phyloP scores from a whole-genome alignment of 2,797 vertebrate species.

The Tadarida brasiliensis region DNA sequence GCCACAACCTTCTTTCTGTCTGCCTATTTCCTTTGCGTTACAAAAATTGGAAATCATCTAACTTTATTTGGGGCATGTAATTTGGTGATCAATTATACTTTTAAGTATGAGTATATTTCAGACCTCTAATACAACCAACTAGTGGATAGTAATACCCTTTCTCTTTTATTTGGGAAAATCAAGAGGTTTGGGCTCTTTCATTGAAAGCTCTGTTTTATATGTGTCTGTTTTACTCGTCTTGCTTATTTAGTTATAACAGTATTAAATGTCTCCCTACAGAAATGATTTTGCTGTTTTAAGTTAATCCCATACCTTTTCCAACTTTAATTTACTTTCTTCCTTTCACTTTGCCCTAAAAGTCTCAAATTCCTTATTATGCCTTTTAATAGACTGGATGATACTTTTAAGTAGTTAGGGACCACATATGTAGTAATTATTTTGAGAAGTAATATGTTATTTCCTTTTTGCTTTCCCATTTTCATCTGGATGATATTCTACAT shows the following conservation, averaged over 20 bases:
- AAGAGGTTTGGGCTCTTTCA: background rate
- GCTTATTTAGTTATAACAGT: constrained; percentile 35
- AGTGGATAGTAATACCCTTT: background rate
- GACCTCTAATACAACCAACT: background rate
- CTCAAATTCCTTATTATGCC: constrained; percentile 56
- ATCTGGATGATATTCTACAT: background rate
- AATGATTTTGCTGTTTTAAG: constrained; percentile 19
- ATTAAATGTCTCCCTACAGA: constrained; percentile 14
- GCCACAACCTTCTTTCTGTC: background rate
- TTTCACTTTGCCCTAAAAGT: constrained; percentile 37
- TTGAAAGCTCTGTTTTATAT: background rate
- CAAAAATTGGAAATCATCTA: background rate
- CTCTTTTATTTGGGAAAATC: background rate
- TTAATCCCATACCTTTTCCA: background rate
- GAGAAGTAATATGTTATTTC: constrained; percentile 37
- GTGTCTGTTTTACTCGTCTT: background rate
- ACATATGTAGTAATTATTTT: constrained; percentile 18
- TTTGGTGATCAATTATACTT: background rate
- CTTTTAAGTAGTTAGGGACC: constrained; percentile 51
- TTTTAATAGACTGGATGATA: constrained; percentile 31
- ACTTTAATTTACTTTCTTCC: constrained; percentile 31
- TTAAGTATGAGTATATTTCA: constrained; percentile 22
- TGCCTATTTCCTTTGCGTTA: constrained; percentile 22
- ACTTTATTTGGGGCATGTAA: constrained; percentile 38
- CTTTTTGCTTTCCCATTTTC: background rate